phyloP scores from a whole-genome alignment of 2,113 vertebrate species.

The Malaclemys terrapin region DNA sequence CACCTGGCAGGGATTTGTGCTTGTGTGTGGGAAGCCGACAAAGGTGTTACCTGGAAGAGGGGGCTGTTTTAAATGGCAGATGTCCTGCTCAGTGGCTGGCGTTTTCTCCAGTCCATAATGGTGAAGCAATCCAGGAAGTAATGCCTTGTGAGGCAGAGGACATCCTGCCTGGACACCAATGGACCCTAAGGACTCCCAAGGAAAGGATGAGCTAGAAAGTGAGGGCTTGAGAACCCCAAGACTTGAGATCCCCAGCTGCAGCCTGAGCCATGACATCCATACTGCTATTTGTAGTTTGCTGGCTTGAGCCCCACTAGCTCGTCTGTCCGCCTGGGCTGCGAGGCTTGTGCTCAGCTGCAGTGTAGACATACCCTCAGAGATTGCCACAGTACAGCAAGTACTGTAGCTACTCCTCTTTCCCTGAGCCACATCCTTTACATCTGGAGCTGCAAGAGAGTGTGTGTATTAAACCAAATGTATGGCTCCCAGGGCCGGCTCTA shows the following conservation, averaged over 20 bases:
- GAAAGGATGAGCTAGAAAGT: background rate
- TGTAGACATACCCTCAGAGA: background rate
- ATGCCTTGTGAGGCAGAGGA: background rate
- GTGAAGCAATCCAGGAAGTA: background rate
- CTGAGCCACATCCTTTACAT: background rate
- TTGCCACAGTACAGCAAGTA: background rate
- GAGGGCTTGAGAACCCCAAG: background rate
- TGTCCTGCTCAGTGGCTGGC: background rate
- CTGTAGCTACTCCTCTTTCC: background rate
- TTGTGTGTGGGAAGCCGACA: background rate
- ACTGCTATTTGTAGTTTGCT: too few species aligned
- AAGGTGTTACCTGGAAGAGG: background rate
- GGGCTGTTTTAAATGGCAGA: background rate
- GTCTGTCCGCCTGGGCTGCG: too few species aligned
- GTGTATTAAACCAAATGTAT: background rate
- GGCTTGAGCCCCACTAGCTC: background rate
- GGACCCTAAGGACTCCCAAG: background rate
- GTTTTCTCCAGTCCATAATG: background rate
- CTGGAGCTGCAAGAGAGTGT: rapidly evolving
- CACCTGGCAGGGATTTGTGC: background rate
- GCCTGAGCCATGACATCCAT: too few species aligned
- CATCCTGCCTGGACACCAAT: background rate
- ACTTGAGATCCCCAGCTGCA: too few species aligned
- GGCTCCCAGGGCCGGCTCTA: background rate
- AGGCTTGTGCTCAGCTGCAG: background rate